Conservation (phyloP, 2,888 invertebrate genomes). For the Microplitis manilae region DNA sequence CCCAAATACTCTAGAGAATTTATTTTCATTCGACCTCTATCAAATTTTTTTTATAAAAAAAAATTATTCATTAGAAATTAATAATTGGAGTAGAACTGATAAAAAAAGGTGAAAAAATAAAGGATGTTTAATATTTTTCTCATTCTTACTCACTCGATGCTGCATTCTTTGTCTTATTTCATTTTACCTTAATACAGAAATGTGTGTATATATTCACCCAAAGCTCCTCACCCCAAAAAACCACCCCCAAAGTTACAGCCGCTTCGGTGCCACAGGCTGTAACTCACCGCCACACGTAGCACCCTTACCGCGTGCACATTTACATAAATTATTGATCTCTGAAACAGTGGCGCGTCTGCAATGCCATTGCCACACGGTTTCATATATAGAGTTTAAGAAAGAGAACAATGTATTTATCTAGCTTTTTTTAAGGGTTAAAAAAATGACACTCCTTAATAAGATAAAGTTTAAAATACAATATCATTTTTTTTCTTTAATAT, state of each 20-base stretch:
- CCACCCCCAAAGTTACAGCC: constrained; percentile 50
- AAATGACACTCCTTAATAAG: not conserved
- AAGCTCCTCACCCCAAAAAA: not conserved
- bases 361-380: constrained; percentile 64
- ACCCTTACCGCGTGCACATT: constrained; percentile 71
- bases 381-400: not conserved
- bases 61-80: too few relatives aligned
- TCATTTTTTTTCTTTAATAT: too few relatives aligned
- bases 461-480: constrained; percentile 33
- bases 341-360: constrained; percentile 67
- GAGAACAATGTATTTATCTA: not conserved
- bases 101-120: too few relatives aligned
- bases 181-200: constrained; percentile 6
- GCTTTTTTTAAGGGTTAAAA: constrained; percentile 38
- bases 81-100: too few relatives aligned
- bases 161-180: not conserved
- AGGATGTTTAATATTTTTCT: too few relatives aligned
- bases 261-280: constrained; percentile 60
- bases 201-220: constrained; percentile 4
- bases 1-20: not conserved
- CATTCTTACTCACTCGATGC: too few relatives aligned
- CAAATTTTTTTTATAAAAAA: too few relatives aligned
- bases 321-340: constrained; percentile 72
- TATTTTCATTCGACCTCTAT: too few relatives aligned
- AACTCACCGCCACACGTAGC: constrained; percentile 71